Percentiles rank a stretch among this genome's conserved stretches.
phyloP scores from a whole-genome alignment of 2,113 vertebrate genomes.

The Physeter macrocephalus region DNA sequence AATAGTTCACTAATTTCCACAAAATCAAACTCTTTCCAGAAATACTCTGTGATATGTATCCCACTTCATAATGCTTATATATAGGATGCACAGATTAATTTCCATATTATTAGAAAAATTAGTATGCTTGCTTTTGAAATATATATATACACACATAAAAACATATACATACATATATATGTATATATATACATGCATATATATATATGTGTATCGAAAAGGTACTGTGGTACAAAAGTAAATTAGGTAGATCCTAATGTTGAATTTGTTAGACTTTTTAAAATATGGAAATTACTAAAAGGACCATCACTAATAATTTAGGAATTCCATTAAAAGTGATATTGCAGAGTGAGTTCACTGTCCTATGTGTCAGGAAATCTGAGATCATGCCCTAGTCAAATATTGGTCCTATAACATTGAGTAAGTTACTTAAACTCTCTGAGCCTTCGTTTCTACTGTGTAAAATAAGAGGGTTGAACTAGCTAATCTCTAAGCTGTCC shows the following conservation, averaged over 20 bases:
- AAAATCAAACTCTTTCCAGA: constrained; percentile 32
- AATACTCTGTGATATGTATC: not conserved
- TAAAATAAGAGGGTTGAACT: not conserved
- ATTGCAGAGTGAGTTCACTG: not conserved
- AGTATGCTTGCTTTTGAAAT: not conserved
- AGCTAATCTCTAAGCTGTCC: not conserved
- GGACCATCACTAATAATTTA: not conserved
- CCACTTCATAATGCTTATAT: not conserved
- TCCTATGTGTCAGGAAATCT: not conserved
- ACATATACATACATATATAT: not conserved
- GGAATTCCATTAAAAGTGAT: not conserved
- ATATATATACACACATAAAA: not conserved
- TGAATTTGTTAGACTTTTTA: not conserved
- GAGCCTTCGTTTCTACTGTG: not conserved
- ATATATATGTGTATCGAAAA: not conserved
- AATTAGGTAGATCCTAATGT: not conserved
- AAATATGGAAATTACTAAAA: not conserved
- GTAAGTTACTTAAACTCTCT: not conserved
- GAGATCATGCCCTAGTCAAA: not conserved
- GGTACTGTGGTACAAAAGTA: not conserved
- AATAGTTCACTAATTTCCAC: constrained; percentile 45
- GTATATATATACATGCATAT: not conserved
- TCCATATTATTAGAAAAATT: not conserved
- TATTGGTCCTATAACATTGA: not conserved
- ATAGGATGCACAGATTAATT: not conserved